Evolutionary conservation across 2,113 vertebrate species (phyloP), one percentile per base, ranked within the genome.

Genomic region (Trematocara macrostoma): DNA sequence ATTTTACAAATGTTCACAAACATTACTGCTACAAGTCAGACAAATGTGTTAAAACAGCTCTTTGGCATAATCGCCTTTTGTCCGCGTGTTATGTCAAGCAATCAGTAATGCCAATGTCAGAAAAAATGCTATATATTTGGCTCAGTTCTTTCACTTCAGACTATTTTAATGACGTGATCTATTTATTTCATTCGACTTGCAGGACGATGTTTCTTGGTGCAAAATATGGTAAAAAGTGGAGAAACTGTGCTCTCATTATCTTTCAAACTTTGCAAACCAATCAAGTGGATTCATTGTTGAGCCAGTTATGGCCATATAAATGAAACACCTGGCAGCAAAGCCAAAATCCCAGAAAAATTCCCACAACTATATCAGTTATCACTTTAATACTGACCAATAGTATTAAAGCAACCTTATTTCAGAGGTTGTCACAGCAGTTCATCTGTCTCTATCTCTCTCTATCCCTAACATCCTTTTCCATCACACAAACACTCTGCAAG

Each of bases 251-350:
- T 11, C 23, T 74, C 23, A 20, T 42, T 42, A 69, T 42, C 38
- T 69, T 23, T 69, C 38, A 42, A 3, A 69, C 38, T 69, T 69
- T 42, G 11, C 38, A 71, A 71, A 71, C n/a, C n/a, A 0, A 26
- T 42, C 64, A 23, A 76, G 23, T 49, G 69, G 69, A 29, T 47
- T 29, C 20, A 11, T 47, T 74, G 23, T 11, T 47, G 26, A 47
- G 15, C 26, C 42, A 31, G 15, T 26, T 16, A 29, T 31, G 23
- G 0, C 0, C 23, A 76, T n/a, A 18, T 76, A 18, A 31, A 16
- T 49, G 42, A 76, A 29, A 31, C 23, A 6, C 23, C 23, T 49
- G 15, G 40, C 23, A 49, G 23, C 69, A 10, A 14, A 74, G 14
- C 69, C 23, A 26, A 18, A 31, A 18, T 47, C 1, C 12, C 42